Evolutionary conservation across 2,888 invertebrate genomes (phyloP).

Genomic region (Andrena minutula): DNA sequence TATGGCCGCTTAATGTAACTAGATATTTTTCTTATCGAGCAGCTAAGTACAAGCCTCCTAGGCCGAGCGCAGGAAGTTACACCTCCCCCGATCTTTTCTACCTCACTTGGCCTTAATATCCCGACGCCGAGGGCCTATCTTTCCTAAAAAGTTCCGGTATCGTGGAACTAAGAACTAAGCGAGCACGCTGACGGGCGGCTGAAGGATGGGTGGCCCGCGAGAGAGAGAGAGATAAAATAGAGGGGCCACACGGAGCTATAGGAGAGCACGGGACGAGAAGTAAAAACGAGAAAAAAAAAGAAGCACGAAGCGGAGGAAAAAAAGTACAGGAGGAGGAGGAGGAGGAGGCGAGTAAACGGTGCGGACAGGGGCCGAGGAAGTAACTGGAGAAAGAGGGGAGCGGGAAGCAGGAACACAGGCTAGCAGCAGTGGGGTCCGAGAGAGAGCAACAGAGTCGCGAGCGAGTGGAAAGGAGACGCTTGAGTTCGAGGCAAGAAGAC

Average conservation of each 20-base stretch:
- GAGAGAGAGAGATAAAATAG: neutral
- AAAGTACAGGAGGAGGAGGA: neutral
- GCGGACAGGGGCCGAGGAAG: neutral
- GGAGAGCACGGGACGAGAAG: neutral
- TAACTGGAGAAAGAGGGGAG: neutral
- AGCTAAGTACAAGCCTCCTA: conserved; percentile 12
- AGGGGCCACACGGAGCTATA: neutral
- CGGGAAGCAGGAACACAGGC: conserved; percentile 19
- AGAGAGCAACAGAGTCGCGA: neutral
- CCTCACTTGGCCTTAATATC: conserved; percentile 18
- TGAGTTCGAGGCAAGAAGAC: neutral
- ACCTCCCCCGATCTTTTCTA: conserved; percentile 10
- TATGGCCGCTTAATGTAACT: conserved; percentile 39
- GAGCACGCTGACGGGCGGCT: neutral
- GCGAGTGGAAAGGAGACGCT: too few species aligned
- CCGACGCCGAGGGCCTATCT: conserved; percentile 16
- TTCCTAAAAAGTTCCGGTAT: conserved; percentile 19
- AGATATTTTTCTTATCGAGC: conserved; percentile 50
- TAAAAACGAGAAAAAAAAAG: conserved; percentile 3
- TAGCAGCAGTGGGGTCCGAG: neutral
- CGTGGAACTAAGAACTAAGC: neutral
- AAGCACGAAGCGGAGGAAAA: neutral
- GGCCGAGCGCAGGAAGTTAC: conserved; percentile 20
- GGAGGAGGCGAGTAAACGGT: neutral
- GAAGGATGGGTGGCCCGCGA: neutral